A percentile compares a stretch with the other conserved stretches of the same genome.
Conservation (phyloP, 2,888 invertebrate genomes). For the Morpho achilles region DNA sequence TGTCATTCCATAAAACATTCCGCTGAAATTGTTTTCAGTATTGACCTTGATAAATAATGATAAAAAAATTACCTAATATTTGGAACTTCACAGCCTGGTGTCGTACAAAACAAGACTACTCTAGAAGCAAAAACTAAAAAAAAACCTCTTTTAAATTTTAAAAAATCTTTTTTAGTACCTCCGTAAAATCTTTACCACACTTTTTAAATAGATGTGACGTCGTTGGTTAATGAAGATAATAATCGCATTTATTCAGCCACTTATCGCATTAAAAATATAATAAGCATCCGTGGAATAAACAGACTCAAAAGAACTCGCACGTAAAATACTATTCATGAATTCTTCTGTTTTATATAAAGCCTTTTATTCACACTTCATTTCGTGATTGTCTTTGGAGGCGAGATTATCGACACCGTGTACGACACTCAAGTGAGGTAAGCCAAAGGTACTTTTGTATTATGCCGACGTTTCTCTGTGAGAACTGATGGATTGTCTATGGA, state of each 20-base stretch:
- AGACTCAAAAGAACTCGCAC: too few relatives aligned
- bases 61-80: too few relatives aligned
- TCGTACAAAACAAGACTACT: too few relatives aligned
- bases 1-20: too few relatives aligned
- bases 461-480: constrained; percentile 48
- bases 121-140: too few relatives aligned
- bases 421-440: constrained; percentile 36
- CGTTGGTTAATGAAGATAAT: constrained; percentile 23
- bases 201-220: constrained; percentile 14
- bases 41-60: too few relatives aligned
- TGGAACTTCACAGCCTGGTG: too few relatives aligned
- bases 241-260: constrained; percentile 46
- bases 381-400: constrained; percentile 40
- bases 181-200: not conserved
- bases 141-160: too few relatives aligned
- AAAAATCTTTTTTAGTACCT: not conserved
- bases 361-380: constrained; percentile 21
- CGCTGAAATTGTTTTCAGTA: too few relatives aligned
- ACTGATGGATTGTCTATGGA: constrained; percentile 42
- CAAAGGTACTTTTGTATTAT: constrained; percentile 36
- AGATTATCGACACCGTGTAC: constrained; percentile 59
- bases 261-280: constrained; percentile 49
- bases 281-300: constrained; percentile 23
- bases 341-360: constrained; percentile 26
- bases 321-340: constrained; percentile 9